Conservation (phyloP, 2,113 vertebrate genomes). For the Scomber colias region DNA sequence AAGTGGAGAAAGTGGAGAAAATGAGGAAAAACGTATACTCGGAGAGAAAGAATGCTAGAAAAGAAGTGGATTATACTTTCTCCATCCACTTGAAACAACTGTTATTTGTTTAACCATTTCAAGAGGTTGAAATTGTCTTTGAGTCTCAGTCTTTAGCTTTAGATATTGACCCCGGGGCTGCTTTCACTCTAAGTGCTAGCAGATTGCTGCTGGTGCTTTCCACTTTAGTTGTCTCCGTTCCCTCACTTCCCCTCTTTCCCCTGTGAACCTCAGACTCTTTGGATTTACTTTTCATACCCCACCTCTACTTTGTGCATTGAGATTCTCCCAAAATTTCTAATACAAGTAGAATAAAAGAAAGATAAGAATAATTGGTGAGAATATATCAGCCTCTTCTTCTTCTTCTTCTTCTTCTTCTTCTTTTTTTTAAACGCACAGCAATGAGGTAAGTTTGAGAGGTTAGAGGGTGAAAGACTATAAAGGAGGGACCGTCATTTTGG, state of each 20-base stretch:
- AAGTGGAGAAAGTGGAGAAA: slow-evolving; percentile 46
- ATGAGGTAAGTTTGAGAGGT: neutral
- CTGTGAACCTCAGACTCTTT: slow-evolving; percentile 18
- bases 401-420: no score
- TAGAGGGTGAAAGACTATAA: neutral
- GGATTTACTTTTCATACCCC: slow-evolving; percentile 8
- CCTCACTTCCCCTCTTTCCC: slow-evolving; percentile 17
- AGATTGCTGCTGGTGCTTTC: slow-evolving; percentile 71
- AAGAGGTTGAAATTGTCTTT: slow-evolving; percentile 71
- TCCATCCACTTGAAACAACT: slow-evolving; percentile 46
- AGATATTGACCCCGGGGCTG: slow-evolving; percentile 66
- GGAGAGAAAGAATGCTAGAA: slow-evolving; percentile 32
- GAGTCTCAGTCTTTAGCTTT: slow-evolving; percentile 63
- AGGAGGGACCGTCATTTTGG: slow-evolving; percentile 27
- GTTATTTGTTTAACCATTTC: slow-evolving; percentile 73
- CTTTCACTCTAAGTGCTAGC: slow-evolving; percentile 76
- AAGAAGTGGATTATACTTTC: slow-evolving; percentile 54
- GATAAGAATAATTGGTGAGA: neutral
- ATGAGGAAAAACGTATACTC: slow-evolving; percentile 16
- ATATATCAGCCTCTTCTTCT: neutral
- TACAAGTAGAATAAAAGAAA: slow-evolving; percentile 19
- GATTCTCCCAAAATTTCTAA: neutral
- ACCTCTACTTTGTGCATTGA: neutral
- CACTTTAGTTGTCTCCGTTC: slow-evolving; percentile 47
- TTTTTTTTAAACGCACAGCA: slow-evolving; percentile 8